Evolutionary conservation across 2,113 vertebrate genomes (phyloP).

Genomic region (Salvelinus sp.): DNA sequence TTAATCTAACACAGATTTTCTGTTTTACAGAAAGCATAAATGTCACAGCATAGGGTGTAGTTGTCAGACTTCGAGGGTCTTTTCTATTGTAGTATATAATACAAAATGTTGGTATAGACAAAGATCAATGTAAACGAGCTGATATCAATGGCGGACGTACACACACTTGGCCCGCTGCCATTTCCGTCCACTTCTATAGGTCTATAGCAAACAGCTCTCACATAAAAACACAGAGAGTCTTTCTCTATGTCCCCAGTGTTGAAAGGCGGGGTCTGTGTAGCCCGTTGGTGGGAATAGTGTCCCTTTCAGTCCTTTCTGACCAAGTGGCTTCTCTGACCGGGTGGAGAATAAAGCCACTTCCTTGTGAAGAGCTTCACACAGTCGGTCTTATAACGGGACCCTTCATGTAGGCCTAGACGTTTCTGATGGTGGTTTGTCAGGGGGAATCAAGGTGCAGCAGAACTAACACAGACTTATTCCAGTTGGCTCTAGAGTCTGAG

Average conservation of each 20-base stretch:
- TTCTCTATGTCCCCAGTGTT: neutral
- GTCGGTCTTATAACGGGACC: neutral
- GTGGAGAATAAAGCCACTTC: neutral
- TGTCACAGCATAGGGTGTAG: neutral
- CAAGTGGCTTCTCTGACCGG: neutral
- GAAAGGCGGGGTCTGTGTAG: neutral
- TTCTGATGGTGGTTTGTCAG: neutral
- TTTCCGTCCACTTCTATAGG: neutral
- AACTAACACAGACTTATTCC: too few species aligned
- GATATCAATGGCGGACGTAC: neutral
- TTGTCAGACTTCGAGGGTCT: neutral
- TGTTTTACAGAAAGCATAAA: too few species aligned
- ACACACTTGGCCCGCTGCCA: neutral
- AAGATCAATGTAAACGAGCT: neutral
- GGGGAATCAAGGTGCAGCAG: neutral
- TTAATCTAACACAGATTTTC: too few species aligned
- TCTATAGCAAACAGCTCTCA: neutral
- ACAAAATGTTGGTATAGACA: neutral
- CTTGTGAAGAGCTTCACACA: neutral
- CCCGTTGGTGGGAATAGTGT: neutral
- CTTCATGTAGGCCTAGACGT: neutral
- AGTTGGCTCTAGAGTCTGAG: too few species aligned
- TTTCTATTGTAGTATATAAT: neutral
- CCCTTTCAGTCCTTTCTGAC: neutral
- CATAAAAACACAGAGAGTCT: neutral